Conservation (phyloP, 2,888 invertebrate species). For the Spisula subtruncata region DNA sequence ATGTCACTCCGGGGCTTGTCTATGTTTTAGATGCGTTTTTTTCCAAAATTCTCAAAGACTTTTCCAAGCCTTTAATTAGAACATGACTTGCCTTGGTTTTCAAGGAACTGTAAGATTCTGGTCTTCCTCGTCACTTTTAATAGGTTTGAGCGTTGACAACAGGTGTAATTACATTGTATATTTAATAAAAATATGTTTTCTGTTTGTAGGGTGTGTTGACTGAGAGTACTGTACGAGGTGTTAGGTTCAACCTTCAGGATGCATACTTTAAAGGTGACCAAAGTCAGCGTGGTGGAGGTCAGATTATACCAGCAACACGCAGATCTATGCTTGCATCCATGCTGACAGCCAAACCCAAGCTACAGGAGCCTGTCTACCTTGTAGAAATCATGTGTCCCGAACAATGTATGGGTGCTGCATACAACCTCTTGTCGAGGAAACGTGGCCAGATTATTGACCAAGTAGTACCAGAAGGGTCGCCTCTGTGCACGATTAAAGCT, state of each 20-base stretch:
- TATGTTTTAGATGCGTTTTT: no score
- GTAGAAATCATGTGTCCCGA: constrained; percentile 99
- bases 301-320: constrained; percentile 99
- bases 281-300: constrained; percentile 99
- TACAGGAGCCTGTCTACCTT: constrained; percentile 99
- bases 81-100: no score
- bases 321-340: constrained; percentile 98
- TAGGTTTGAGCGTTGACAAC: no score
- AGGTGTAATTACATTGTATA: no score
- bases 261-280: constrained; percentile 99
- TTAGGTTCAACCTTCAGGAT: constrained; percentile 99
- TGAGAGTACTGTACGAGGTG: constrained; percentile 98
- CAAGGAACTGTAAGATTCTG: no score
- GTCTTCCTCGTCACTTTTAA: no score
- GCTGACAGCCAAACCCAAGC: constrained; percentile 96
- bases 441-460: constrained; percentile 98
- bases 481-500: constrained; percentile 99
- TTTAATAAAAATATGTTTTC: no score
- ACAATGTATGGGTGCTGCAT: constrained; percentile 98
- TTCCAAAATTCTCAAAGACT: no score
- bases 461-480: constrained; percentile 97
- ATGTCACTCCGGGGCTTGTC: no score
- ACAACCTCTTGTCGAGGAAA: constrained; percentile 98
- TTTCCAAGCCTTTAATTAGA: no score
- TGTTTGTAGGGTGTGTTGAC: constrained; percentile 97